These are phyloP conservation scores for Cerastoderma edule DNA, from an alignment of 2,888 invertebrate genomes.

Conservation along the genomic window DNA sequence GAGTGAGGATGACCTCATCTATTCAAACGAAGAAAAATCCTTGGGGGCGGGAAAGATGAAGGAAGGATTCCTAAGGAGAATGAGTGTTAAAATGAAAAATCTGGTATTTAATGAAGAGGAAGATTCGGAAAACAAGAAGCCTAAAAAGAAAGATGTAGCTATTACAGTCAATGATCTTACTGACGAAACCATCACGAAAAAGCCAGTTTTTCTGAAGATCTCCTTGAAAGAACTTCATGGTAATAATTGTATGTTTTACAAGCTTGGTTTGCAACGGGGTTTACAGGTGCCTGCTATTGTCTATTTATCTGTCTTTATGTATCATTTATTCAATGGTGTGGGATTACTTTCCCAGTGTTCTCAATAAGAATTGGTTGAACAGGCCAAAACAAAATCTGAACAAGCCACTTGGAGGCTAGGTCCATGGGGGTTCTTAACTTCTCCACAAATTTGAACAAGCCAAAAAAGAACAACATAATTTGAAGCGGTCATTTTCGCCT, in stretches of 20 bases:
- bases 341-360: too few species aligned
- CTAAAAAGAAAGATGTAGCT: constrained; percentile 54
- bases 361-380: too few species aligned
- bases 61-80: constrained; percentile 65
- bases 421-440: too few species aligned
- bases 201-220: constrained; percentile 66
- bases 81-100: constrained; percentile 73
- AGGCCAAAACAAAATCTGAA: too few species aligned
- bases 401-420: too few species aligned
- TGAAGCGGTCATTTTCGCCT: too few species aligned
- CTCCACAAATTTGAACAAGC: too few species aligned
- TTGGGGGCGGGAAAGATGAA: constrained; percentile 28
- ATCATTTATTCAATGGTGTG: too few species aligned
- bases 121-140: constrained; percentile 41
- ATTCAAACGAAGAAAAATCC: constrained; percentile 29
- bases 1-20: constrained; percentile 46
- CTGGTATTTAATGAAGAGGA: constrained; percentile 64
- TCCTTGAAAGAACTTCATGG: constrained; percentile 59
- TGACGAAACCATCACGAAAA: constrained; percentile 67
- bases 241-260: constrained; percentile 16
- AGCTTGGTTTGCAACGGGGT: too few species aligned
- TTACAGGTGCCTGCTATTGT: too few species aligned
- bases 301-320: too few species aligned
- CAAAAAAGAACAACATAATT: too few species aligned
- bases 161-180: constrained; percentile 75